phyloP scores from a whole-genome alignment of 2,797 vertebrate genomes.

The Rhinoraja longicauda region DNA sequence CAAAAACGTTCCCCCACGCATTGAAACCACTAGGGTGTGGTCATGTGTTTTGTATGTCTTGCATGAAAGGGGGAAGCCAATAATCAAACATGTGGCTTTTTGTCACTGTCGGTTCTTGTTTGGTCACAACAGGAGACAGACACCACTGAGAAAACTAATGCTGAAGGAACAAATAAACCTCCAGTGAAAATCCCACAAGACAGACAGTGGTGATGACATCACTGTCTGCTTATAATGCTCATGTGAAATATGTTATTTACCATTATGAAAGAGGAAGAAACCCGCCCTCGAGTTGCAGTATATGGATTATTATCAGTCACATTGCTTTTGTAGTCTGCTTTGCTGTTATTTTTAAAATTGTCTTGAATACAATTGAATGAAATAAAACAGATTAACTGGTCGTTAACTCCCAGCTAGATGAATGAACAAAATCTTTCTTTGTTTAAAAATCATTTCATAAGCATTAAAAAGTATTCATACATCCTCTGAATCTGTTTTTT shows the following conservation, averaged over 20 bases:
- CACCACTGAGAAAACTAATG: neutral
- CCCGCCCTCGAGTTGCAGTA: neutral
- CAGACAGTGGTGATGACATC: slow-evolving; percentile 30
- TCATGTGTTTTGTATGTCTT: neutral
- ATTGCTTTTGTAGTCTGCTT: neutral
- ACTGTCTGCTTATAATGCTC: neutral
- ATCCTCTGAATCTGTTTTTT: neutral
- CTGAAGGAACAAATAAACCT: slow-evolving; percentile 7
- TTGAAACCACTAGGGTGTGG: no score
- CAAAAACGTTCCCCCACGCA: no score
- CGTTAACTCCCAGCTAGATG: neutral
- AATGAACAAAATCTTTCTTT: neutral
- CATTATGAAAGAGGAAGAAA: slow-evolving; percentile 28
- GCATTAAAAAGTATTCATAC: neutral
- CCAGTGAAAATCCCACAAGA: slow-evolving; percentile 23
- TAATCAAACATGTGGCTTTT: neutral
- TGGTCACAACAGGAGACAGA: neutral
- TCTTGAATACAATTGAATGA: neutral
- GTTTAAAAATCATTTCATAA: neutral
- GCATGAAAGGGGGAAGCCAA: neutral
- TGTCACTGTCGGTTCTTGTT: neutral
- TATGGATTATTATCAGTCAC: slow-evolving; percentile 7
- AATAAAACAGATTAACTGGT: neutral
- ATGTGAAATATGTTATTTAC: neutral
- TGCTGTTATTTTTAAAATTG: neutral